These are phyloP conservation scores for Carassius gibelio DNA, from an alignment of 2,113 vertebrate genomes.

Conservation along the genomic window DNA sequence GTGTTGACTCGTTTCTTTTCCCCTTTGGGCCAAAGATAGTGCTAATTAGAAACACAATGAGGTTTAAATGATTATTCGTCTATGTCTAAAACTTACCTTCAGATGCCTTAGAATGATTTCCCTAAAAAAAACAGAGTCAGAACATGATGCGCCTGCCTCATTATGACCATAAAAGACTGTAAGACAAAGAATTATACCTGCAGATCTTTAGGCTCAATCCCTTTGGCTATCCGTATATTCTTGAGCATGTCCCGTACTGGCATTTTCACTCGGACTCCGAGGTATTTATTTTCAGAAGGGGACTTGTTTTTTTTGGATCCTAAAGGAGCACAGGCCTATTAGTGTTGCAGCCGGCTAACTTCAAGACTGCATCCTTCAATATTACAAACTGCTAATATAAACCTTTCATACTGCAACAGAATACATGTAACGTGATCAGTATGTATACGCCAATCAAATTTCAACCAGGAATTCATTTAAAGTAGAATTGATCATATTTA, in stretches of 20 bases:
- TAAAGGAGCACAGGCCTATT: slow-evolving; percentile 49
- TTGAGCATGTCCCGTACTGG: slow-evolving; percentile 82
- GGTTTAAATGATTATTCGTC: not conserved
- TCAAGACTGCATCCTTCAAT: too few species aligned
- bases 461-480: not conserved
- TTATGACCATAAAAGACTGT: not conserved
- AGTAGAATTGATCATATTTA: not conserved
- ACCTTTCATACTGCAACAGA: not conserved
- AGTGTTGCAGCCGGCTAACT: not conserved
- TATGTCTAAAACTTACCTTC: slow-evolving; percentile 62
- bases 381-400: not conserved
- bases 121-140: slow-evolving; percentile 11
- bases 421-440: not conserved
- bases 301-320: slow-evolving; percentile 57
- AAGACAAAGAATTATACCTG: slow-evolving; percentile 69
- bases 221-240: slow-evolving; percentile 76
- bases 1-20: slow-evolving; percentile 77
- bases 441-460: not conserved
- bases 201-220: slow-evolving; percentile 59
- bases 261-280: slow-evolving; percentile 85
- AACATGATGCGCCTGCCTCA: not conserved
- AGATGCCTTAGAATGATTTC: slow-evolving; percentile 39
- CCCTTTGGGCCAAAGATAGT: slow-evolving; percentile 58
- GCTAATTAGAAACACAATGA: not conserved
- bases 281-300: slow-evolving; percentile 73